A percentile compares a stretch with the other conserved stretches of the same genome.
Evolutionary conservation across 2,888 invertebrate species (phyloP).

Genomic region (Blastobasis lacticolella): DNA sequence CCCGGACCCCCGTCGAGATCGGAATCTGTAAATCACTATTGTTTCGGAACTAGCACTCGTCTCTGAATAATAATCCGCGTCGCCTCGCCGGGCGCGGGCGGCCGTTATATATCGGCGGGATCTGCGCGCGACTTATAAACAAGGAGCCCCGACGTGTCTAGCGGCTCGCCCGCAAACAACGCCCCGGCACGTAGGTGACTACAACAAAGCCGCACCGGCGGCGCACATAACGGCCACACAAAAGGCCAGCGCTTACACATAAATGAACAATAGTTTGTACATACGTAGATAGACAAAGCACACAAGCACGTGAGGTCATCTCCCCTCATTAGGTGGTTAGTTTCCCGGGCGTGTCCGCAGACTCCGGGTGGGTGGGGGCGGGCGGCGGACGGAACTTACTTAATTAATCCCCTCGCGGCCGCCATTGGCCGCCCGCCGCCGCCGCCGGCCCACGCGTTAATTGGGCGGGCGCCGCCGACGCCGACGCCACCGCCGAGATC

Average conservation of each 20-base stretch:
- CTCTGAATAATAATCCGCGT: too few species aligned
- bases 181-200: conserved; percentile 5
- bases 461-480: conserved; percentile 66
- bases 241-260: conserved; percentile 57
- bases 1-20: too few species aligned
- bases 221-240: conserved; percentile 56
- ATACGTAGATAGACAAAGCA: conserved; percentile 60
- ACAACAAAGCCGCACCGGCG: conserved; percentile 27
- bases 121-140: too few species aligned
- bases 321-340: conserved; percentile 75
- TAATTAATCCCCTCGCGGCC: conserved; percentile 72
- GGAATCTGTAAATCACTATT: too few species aligned
- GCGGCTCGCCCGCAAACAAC: background rate
- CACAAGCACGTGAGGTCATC: conserved; percentile 72
- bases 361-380: conserved; percentile 49
- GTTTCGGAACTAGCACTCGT: too few species aligned
- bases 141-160: too few species aligned
- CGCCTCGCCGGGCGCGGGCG: too few species aligned
- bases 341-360: conserved; percentile 75
- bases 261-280: conserved; percentile 58
- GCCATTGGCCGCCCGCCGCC: conserved; percentile 64
- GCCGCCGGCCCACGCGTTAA: conserved; percentile 70
- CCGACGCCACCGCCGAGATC: conserved; percentile 43
- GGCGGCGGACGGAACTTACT: conserved; percentile 64
- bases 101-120: too few species aligned